Base-by-base conservation (phyloP, 2,888 invertebrate species). In the Microctonus hyperodae region DNA sequence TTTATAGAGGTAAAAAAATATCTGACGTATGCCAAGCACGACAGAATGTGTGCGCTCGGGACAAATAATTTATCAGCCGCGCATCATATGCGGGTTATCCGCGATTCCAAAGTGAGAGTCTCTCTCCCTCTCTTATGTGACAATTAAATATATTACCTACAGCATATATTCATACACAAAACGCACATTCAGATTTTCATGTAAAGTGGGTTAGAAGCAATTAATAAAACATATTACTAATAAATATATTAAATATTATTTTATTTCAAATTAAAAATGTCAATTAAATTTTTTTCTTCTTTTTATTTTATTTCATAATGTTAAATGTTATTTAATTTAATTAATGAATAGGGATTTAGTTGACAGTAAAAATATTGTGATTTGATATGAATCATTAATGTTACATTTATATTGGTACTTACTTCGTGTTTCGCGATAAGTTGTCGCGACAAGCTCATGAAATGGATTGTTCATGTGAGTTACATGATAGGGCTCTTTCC, bases 381-480 rank as follows among this genome's bases (percentile, higher is more conserved):
- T 20, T 25, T 23, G 25, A 44, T n/a, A n/a, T n/a, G n/a, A n/a
- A n/a, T 28, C 22, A 31, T 20, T 28, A 23, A 23, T 11, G 28
- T 10, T 40, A 44, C n/a, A n/a, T 44, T 16, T 16, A 20, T 16
- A 44, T 44, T 16, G 7, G 16, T 72, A 87, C 93, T 90, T 85
- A 96, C 97, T 95, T 87, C 97, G 88, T n/a, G 95, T 93, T 76
- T 94, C 92, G 70, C 88, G 88, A 80, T 91, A 92, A 0, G 96
- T 96, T 73, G 92, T 91, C 65, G 90, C 88, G 40, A 97, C 92
- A 72, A 96, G 89, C 65, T 90, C 88, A 76, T 91, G 87, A 82
- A 97, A 97, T 0, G 96, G 96, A 86, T 96, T 96, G 58, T 89
- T 88, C 78, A 89, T 89, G 83, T 93, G 92, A 71, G 92, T 92